A percentile compares a stretch with the other conserved stretches of the same genome.
phyloP scores from a whole-genome alignment of 2,888 invertebrate genomes.

The Aethes cnicana region DNA sequence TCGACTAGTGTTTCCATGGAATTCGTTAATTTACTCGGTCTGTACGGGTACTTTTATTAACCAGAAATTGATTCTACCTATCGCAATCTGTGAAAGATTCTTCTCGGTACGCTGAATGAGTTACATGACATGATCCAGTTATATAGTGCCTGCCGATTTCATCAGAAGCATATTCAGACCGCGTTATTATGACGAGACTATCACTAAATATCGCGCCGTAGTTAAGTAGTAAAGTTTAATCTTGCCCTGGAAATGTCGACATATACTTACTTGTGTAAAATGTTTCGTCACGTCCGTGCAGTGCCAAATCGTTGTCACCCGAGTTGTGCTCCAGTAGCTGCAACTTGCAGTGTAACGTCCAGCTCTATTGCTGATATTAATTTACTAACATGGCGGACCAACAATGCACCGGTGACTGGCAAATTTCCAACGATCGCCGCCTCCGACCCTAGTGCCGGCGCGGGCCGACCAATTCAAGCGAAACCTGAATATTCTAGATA shows the following conservation, averaged over 20 bases:
- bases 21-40: constrained; percentile 1
- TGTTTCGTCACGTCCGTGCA: constrained; percentile 14
- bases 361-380: constrained; percentile 68
- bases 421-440: constrained; percentile 57
- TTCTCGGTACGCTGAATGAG: no score
- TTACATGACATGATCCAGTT: no score
- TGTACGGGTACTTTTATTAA: background rate
- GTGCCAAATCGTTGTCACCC: constrained; percentile 30
- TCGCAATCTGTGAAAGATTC: no score
- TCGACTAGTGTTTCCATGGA: constrained; percentile 30
- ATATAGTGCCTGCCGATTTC: no score
- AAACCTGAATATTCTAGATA: constrained; percentile 56
- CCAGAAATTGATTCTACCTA: no score
- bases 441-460: constrained; percentile 36
- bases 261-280: constrained; percentile 5
- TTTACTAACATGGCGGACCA: constrained; percentile 65
- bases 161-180: no score
- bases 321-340: constrained; percentile 26
- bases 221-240: no score
- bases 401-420: constrained; percentile 68
- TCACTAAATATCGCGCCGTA: background rate
- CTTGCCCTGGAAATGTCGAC: no score
- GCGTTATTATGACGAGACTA: background rate
- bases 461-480: constrained; percentile 47
- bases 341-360: constrained; percentile 50